These are phyloP conservation scores for Lasioglossum marginatum DNA, from an alignment of 2,888 invertebrate species.

Conservation along the genomic window DNA sequence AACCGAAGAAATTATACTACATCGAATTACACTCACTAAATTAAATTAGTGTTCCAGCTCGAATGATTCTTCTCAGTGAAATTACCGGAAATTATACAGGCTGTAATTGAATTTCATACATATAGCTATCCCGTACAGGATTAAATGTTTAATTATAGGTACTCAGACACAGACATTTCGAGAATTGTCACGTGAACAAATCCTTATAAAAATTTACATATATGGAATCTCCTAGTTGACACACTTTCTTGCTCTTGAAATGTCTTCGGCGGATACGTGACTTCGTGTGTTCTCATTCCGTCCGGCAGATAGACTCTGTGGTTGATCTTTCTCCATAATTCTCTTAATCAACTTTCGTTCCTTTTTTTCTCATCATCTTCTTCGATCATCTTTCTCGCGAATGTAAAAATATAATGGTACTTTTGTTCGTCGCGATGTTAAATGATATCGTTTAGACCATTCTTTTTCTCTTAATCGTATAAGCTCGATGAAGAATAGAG, in stretches of 20 bases:
- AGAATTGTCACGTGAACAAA: background rate
- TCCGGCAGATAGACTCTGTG: constrained; percentile 49
- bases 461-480: constrained; percentile 49
- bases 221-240: background rate
- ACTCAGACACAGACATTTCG: too few species aligned
- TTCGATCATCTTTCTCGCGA: constrained; percentile 37
- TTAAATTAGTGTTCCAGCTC: background rate
- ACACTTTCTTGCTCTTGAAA: background rate
- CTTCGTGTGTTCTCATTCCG: background rate
- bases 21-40: background rate
- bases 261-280: background rate
- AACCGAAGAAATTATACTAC: background rate
- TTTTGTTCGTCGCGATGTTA: constrained; percentile 10
- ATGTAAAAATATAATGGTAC: constrained; percentile 60
- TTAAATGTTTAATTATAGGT: background rate
- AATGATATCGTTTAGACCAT: constrained; percentile 33
- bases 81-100: background rate
- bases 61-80: background rate
- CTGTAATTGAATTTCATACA: background rate
- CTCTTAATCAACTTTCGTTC: constrained; percentile 22
- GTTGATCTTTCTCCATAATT: constrained; percentile 52
- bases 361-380: background rate
- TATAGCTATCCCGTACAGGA: background rate
- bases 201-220: background rate
- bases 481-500: constrained; percentile 54